These are phyloP conservation scores for Condylura cristata DNA, from an alignment of 2,113 vertebrate genomes.

Conservation along the genomic window DNA sequence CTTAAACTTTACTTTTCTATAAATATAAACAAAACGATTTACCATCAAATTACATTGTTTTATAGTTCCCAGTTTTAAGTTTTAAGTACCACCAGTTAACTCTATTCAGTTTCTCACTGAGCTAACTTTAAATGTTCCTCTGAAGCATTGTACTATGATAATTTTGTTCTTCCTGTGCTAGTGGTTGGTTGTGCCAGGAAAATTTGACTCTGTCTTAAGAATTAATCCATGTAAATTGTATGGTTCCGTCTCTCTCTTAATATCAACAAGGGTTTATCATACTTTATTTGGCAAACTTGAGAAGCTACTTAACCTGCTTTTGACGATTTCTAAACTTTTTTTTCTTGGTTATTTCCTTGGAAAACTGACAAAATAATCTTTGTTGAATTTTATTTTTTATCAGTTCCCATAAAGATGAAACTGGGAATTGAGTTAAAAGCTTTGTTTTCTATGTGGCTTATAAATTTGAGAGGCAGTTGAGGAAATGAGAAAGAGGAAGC, in stretches of 20 bases:
- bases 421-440: background rate
- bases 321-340: constrained; percentile 66
- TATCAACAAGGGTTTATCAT: constrained; percentile 82
- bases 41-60: constrained; percentile 20
- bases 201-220: constrained; percentile 84
- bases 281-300: constrained; percentile 85
- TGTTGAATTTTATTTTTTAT: constrained; percentile 29
- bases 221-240: constrained; percentile 82
- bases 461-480: constrained; percentile 32
- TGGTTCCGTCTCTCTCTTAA: constrained; percentile 57
- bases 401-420: background rate
- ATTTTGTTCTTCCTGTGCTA: constrained; percentile 80
- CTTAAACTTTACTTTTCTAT: background rate
- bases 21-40: constrained; percentile 26
- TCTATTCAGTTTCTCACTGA: constrained; percentile 50
- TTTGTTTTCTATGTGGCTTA: background rate
- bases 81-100: background rate
- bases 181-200: constrained; percentile 82
- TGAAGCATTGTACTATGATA: constrained; percentile 75
- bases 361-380: constrained; percentile 46
- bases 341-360: constrained; percentile 56
- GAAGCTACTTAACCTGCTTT: constrained; percentile 75
- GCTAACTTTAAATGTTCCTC: constrained; percentile 71
- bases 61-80: background rate
- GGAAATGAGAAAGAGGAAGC: background rate